phyloP scores from a whole-genome alignment of 1,140 invertebrate genomes.

The Aphis gossypii region DNA sequence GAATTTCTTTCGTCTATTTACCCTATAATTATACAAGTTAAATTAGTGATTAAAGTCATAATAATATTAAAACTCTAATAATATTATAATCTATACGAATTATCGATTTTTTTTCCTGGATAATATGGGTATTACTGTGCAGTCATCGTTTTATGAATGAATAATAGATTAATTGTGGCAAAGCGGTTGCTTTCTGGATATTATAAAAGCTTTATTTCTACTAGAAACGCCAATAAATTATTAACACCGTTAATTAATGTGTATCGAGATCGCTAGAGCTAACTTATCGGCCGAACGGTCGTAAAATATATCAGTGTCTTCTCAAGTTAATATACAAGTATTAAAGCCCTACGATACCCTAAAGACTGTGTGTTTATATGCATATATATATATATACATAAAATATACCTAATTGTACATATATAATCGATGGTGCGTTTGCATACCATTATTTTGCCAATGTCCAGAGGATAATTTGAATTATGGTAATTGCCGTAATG shows the following conservation, averaged over 20 bases:
- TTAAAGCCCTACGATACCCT: conserved; percentile 38
- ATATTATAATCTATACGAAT: not conserved
- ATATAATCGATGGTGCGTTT: conserved; percentile 23
- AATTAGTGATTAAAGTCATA: not conserved
- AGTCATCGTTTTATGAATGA: conserved; percentile 36
- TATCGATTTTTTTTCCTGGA: not conserved
- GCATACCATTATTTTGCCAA: conserved; percentile 35
- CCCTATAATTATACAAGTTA: not conserved
- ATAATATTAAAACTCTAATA: not conserved
- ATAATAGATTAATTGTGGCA: not conserved
- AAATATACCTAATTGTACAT: not conserved
- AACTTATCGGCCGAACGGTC: conserved; percentile 27
- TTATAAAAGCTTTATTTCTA: conserved; percentile 13
- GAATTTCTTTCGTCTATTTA: not conserved
- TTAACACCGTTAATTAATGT: conserved; percentile 37
- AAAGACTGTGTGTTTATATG: not conserved
- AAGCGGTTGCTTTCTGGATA: not conserved
- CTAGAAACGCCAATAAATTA: conserved; percentile 34
- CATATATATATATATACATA: not conserved
- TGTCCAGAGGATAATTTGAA: conserved; percentile 51
- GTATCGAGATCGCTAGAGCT: not conserved
- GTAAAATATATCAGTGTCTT: conserved; percentile 45
- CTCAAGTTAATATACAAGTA: conserved; percentile 47
- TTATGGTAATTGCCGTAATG: conserved; percentile 32
- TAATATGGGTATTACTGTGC: not conserved